Evolutionary conservation across 2,888 invertebrate species (phyloP).

Genomic region (Spodoptera exigua): DNA sequence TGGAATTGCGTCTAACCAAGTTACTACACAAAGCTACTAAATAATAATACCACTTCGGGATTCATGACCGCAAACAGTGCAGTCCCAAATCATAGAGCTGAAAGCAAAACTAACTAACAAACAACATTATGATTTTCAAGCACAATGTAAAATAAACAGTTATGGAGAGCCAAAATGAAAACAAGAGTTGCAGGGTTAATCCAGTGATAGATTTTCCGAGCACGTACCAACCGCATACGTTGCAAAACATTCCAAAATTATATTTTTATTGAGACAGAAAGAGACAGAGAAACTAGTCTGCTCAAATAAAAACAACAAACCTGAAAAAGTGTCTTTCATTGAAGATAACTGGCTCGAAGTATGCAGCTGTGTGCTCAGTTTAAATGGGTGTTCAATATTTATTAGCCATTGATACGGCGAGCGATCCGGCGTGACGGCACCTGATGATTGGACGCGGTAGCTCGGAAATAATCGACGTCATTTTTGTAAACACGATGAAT

Average conservation of each 20-base stretch:
- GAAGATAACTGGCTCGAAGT: slow-evolving; percentile 30
- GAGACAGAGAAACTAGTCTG: slow-evolving; percentile 1
- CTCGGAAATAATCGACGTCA: slow-evolving; percentile 58
- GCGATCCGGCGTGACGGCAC: slow-evolving; percentile 42
- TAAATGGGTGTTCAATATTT: slow-evolving; percentile 53
- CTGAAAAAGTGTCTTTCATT: slow-evolving; percentile 26
- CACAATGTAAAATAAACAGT: slow-evolving; percentile 27
- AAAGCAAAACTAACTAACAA: slow-evolving; percentile 31
- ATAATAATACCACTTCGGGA: slow-evolving; percentile 44
- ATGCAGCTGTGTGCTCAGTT: slow-evolving; percentile 43
- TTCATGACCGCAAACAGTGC: slow-evolving; percentile 45
- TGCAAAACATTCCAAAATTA: too few relatives aligned
- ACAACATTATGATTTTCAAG: slow-evolving; percentile 21
- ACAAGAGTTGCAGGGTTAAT: slow-evolving; percentile 22
- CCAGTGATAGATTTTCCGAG: background rate
- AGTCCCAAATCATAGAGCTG: slow-evolving; percentile 33
- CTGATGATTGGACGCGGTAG: slow-evolving; percentile 63
- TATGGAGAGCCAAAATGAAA: slow-evolving; percentile 22
- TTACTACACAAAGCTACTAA: slow-evolving; percentile 43
- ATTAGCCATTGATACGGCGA: slow-evolving; percentile 48
- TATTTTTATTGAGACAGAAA: too few relatives aligned
- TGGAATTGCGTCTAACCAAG: slow-evolving; percentile 22
- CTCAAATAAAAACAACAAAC: slow-evolving; percentile 16
- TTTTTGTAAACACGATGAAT: slow-evolving; percentile 14
- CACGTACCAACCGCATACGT: slow-evolving; percentile 7